Evolutionary conservation across 2,797 vertebrate genomes (phyloP).

Genomic region (Sparus aurata): DNA sequence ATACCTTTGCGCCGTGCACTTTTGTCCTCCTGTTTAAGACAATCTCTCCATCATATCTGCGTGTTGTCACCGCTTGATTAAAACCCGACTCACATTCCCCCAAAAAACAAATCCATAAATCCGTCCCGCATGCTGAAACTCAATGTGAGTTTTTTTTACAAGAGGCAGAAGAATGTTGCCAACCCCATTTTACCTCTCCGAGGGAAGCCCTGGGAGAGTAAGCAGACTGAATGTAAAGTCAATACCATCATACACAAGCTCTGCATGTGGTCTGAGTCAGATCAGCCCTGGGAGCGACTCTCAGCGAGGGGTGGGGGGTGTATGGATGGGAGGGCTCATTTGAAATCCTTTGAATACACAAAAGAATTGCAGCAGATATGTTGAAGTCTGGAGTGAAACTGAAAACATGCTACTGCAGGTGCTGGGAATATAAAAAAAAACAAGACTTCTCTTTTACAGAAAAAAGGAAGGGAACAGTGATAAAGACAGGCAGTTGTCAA

Average conservation of each 20-base stretch:
- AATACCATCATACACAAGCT: slow-evolving; percentile 78
- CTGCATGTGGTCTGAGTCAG: slow-evolving; percentile 80
- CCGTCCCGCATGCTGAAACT: slow-evolving; percentile 38
- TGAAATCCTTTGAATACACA: slow-evolving; percentile 69
- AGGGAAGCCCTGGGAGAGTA: slow-evolving; percentile 78
- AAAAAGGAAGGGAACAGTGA: slow-evolving; percentile 21
- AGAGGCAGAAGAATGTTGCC: slow-evolving; percentile 51
- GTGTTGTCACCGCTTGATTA: slow-evolving; percentile 22
- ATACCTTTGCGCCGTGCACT: slow-evolving; percentile 18
- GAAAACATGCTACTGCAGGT: slow-evolving; percentile 65
- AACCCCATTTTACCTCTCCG: slow-evolving; percentile 61
- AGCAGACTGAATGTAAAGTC: slow-evolving; percentile 83
- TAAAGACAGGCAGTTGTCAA: slow-evolving; percentile 55
- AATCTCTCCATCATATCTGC: slow-evolving; percentile 37
- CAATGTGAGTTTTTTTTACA: slow-evolving; percentile 44
- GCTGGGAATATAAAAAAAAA: slow-evolving; percentile 37
- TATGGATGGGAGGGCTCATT: slow-evolving; percentile 54
- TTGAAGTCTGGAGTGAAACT: slow-evolving; percentile 61
- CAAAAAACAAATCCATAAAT: slow-evolving; percentile 48
- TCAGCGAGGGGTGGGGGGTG: slow-evolving; percentile 56
- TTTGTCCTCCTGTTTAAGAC: slow-evolving; percentile 19
- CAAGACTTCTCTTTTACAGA: slow-evolving; percentile 6
- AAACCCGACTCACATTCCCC: slow-evolving; percentile 30
- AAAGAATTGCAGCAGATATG: slow-evolving; percentile 63
- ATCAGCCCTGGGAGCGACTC: slow-evolving; percentile 70